Evolutionary conservation across 2,888 invertebrate genomes (phyloP).

Genomic region (Cataglyphis altisquamis): DNA sequence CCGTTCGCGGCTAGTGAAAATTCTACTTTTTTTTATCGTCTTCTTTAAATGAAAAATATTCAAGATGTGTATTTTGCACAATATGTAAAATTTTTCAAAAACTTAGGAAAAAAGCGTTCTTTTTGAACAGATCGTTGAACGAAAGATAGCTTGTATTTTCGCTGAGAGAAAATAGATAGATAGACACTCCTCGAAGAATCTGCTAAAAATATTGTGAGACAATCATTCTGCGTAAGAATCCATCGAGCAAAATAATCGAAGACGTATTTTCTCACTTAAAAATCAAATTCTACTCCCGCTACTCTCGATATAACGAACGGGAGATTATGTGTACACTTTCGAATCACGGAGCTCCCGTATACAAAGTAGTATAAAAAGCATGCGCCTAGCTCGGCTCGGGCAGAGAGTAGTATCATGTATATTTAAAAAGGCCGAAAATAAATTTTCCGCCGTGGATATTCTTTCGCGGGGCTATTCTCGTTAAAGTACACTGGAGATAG

Average conservation of each 20-base stretch:
- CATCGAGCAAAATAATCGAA: not conserved
- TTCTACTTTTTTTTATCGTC: not conserved
- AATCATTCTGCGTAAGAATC: not conserved
- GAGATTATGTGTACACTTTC: not conserved
- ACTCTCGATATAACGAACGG: not conserved
- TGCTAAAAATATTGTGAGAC: not conserved
- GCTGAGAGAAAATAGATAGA: not conserved
- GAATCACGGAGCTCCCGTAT: not conserved
- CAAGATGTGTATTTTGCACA: not conserved
- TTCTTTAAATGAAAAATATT: slow-evolving; percentile 6
- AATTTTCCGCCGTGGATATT: slow-evolving; percentile 24
- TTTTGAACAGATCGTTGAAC: not conserved
- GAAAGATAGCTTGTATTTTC: not conserved
- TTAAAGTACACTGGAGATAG: slow-evolving; percentile 21
- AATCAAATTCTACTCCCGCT: not conserved
- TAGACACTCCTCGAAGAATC: not conserved
- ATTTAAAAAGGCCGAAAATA: slow-evolving; percentile 44
- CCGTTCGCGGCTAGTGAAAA: not conserved
- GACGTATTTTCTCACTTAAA: not conserved
- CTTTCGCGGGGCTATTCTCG: not conserved
- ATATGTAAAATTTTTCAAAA: not conserved
- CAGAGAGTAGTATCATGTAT: not conserved
- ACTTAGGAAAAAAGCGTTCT: not conserved
- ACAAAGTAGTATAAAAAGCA: slow-evolving; percentile 37
- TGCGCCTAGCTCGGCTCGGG: not conserved